Conservation (phyloP, 2,888 invertebrate species). For the Ormyrus nitidulus region DNA sequence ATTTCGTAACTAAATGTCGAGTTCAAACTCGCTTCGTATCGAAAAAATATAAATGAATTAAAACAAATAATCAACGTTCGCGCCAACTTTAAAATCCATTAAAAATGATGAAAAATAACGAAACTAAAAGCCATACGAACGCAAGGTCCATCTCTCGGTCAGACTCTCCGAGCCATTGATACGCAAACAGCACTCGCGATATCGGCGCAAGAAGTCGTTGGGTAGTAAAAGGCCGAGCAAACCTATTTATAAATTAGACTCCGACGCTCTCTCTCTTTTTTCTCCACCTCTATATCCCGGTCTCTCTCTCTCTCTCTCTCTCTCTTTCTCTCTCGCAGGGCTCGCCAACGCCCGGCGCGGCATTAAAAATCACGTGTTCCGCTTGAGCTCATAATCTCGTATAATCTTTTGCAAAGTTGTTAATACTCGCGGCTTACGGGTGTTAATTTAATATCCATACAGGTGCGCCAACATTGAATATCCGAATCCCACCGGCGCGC, state of each 20-base stretch:
- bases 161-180: too few relatives aligned
- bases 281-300: background rate
- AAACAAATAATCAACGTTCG: too few relatives aligned
- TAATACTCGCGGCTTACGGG: constrained; percentile 76
- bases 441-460: constrained; percentile 76
- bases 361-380: constrained; percentile 76
- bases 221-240: constrained; percentile 16
- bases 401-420: constrained; percentile 76
- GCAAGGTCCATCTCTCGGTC: too few relatives aligned
- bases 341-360: constrained; percentile 54
- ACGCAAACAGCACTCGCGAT: background rate
- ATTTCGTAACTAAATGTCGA: too few relatives aligned
- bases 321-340: constrained; percentile 5
- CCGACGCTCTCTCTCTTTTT: constrained; percentile 14
- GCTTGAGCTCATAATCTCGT: constrained; percentile 76
- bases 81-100: too few relatives aligned
- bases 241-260: constrained; percentile 67
- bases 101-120: too few relatives aligned
- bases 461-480: constrained; percentile 76
- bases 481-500: constrained; percentile 72
- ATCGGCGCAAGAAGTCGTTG: background rate
- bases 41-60: too few relatives aligned
- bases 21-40: too few relatives aligned
- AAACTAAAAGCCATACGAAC: too few relatives aligned
- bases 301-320: background rate